Percentiles rank a stretch among this genome's conserved stretches.
These are phyloP conservation scores for Puffinus mauretanicus DNA, from an alignment of 2,113 vertebrate species.

Conservation along the genomic window DNA sequence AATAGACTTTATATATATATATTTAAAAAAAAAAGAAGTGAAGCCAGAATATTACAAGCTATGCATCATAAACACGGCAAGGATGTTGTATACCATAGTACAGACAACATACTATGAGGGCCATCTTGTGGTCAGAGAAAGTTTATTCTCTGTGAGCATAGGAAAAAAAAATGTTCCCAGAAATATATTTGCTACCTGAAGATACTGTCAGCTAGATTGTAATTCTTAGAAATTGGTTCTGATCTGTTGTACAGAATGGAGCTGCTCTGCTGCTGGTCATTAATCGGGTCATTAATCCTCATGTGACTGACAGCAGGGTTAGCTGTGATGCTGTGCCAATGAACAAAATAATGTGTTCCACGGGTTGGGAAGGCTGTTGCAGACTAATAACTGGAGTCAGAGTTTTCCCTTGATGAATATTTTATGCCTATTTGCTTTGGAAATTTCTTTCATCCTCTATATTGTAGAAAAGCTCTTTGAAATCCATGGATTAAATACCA, in stretches of 20 bases:
- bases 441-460: background rate
- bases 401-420: background rate
- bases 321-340: background rate
- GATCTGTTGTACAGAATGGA: background rate
- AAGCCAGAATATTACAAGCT: background rate
- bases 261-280: background rate
- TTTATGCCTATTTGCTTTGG: constrained; percentile 6
- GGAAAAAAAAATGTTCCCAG: background rate
- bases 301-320: background rate
- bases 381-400: background rate
- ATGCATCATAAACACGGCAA: background rate
- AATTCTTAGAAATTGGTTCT: background rate
- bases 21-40: too few relatives aligned
- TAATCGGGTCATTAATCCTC: background rate
- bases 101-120: constrained; percentile 34
- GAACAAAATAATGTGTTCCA: background rate
- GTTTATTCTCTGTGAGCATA: background rate
- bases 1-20: background rate
- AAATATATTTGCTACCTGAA: background rate
- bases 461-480: background rate
- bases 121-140: constrained; percentile 64
- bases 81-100: too few relatives aligned
- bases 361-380: background rate
- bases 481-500: background rate
- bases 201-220: background rate